These are phyloP conservation scores for Oplegnathus fasciatus DNA, from an alignment of 2,113 vertebrate species.

Conservation along the genomic window DNA sequence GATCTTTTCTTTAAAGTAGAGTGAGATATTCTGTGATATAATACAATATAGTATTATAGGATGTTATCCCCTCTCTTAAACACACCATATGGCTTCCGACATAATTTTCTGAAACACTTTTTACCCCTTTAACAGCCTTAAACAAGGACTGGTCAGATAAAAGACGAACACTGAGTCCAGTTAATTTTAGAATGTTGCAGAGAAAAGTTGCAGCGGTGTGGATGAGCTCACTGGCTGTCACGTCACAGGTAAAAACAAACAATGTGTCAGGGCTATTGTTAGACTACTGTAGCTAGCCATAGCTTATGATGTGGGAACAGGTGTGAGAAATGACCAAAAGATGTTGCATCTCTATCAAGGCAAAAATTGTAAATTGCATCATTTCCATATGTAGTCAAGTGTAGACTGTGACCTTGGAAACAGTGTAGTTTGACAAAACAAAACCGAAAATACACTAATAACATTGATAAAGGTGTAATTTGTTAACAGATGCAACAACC, in stretches of 20 bases:
- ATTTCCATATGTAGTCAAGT: background rate
- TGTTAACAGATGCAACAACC: background rate
- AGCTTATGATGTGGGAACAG: background rate
- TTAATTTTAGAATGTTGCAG: background rate
- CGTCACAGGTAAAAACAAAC: background rate
- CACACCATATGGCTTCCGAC: background rate
- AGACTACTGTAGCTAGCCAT: background rate
- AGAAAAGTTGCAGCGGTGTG: background rate
- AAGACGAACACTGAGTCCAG: background rate
- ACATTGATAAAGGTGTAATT: background rate
- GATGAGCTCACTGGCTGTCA: background rate
- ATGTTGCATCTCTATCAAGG: background rate
- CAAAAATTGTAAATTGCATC: background rate
- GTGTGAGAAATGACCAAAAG: background rate
- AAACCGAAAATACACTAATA: background rate
- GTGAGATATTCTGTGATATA: background rate
- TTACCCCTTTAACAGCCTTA: background rate
- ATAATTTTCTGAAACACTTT: background rate
- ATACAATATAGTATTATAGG: background rate
- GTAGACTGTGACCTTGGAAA: background rate
- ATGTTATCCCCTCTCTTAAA: background rate
- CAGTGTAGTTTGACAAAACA: background rate
- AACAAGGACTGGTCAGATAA: background rate
- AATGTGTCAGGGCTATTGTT: background rate
- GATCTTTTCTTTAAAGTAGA: background rate